Evolutionary conservation across 2,797 vertebrate genomes (phyloP), one percentile per base, ranked within the genome.

Genomic region (Halcyon chelicuti): DNA sequence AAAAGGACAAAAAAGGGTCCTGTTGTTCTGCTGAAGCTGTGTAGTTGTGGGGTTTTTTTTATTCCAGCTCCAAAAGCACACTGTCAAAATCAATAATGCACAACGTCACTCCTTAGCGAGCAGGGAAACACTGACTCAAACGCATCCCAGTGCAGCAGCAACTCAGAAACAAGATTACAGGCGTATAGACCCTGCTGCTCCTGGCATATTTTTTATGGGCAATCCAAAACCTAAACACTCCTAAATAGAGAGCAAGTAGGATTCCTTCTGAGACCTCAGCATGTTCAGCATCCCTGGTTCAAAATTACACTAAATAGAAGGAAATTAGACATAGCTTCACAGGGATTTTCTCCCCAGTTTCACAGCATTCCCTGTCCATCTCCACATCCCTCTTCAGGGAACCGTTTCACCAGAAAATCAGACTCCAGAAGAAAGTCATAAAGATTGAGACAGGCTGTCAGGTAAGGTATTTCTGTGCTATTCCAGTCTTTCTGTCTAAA

Each of bases 141-240:
- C 54, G 84, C 71, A 92, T 81, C 44, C 44, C 63, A 42, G 20
- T 55, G 44, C 83, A 86, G 73, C 5, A 76, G 88, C 86, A 78
- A 35, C 83, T 84, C 58, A 86, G 82, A 95, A 90, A 28, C 44
- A 91, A 91, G 61, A 93, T 92, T 90, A 73, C 63, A 91, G 70
- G 62, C 57, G 67, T 40, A 25, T 13, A 94, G 74, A 79, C 49
- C 54, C 74, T 47, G 44, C 86, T 95, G 76, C 63, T 93, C 11
- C 44, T 80, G 44, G 44, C 72, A 40, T 85, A 86, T 72, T 79
- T 85, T 82, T 85, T 82, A 52, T 20, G 51, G 54, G 58, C 44
- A 76, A 91, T 80, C 86, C 79, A 52, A 46, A 90, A 86, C 66
- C 29, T 37, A 90, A 90, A 81, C 73, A 46, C 31, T 82, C 40